Evolutionary conservation across 2,797 vertebrate species (phyloP), one percentile per base, ranked within the genome.

Genomic region (Etheostoma nigrum): DNA sequence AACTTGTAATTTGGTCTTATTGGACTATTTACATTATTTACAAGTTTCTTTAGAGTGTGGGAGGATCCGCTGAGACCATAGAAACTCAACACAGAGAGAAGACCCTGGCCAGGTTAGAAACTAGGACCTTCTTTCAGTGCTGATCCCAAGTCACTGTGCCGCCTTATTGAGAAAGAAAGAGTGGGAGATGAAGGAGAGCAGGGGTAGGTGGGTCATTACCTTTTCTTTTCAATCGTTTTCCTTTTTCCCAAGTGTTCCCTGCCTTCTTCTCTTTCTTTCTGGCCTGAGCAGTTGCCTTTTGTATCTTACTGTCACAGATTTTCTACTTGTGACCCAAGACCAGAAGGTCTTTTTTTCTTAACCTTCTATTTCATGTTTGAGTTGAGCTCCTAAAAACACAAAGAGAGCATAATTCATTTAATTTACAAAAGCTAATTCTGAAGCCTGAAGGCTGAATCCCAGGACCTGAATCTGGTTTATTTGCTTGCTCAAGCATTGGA

Each of bases 31-130:
- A 36, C 36, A 40, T 40, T 15, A 18, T 54, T 7, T 54, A 12
- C 6, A 25, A 25, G 36, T 5, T n/a, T 49, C 13, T 66, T 67
- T 57, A 23, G 15, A 57, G 21, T 55, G 69, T 73, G 57, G 69
- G 51, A 62, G 51, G 64, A 42, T 45, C 45, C 44, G 1, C 18
- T 47, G 5, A 68, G 21, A 8, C 44, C 13, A n/a, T 44, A n/a
- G 10, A 40, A 40, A 40, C 36, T 40, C 36, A 10, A 40, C 10
- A 40, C 36, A 40, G 10, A 12, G 36, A 40, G 36, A 40, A 45
- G 52, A 45, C 23, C 44, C 3, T 14, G 25, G 33, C n/a, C 77
- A 36, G 33, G 52, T 33, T 63, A 54, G 45, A 53, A n/a, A 25
- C 40, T 36, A n/a, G 49, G 42, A 44, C 42, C 42, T 44, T 13